Evolutionary conservation across 2,888 invertebrate species (phyloP), one percentile per base, ranked within the genome.

Genomic region (Apotomis turbidana): DNA sequence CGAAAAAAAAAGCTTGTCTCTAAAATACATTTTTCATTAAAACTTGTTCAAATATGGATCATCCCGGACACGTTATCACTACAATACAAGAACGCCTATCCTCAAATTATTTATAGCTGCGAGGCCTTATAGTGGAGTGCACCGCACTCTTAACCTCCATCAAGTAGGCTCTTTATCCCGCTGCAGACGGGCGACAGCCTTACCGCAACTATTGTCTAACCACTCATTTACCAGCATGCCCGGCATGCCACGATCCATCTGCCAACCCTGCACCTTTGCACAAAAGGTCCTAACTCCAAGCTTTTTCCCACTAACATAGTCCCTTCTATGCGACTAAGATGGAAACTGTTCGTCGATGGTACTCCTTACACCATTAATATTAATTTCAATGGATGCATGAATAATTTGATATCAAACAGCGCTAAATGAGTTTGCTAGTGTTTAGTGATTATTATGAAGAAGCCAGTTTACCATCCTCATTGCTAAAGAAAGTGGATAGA

Each of bases 191-290:
- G 41, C 59, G 54, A 44, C 59, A 64, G 59, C 70, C 13, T 52
- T 38, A 44, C 44, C 5, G 44, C 52, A 15, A 66, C 64, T 52
- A 54, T 66, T 54, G 54, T 59, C 15, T 64, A 70, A 70, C 70
- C 70, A 70, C 64, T 70, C 70, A 70, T 70, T 64, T 60, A 54
- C 60, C n/a, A 54, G 68, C 52, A 41, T 6, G 27, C 59, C 59
- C 13, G 52, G 64, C 54, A 5, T 38, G 36, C 62, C 51, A 5
- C 68, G 54, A 70, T 70, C 70, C 46, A 66, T 70, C 64, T 70
- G 51, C 64, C 46, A 13, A 54, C 59, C 27, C 61, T 46, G 12
- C 64, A 51, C 64, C 12, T 38, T 44, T 62, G 10, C 52, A 55
- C 54, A 15, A 5, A 15, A 52, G 0, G 38, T 54, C 10, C 12